Evolutionary conservation across 2,797 vertebrate genomes (phyloP), one percentile per base, ranked within the genome.

Genomic region (Phrynocephalus guinanensis): DNA sequence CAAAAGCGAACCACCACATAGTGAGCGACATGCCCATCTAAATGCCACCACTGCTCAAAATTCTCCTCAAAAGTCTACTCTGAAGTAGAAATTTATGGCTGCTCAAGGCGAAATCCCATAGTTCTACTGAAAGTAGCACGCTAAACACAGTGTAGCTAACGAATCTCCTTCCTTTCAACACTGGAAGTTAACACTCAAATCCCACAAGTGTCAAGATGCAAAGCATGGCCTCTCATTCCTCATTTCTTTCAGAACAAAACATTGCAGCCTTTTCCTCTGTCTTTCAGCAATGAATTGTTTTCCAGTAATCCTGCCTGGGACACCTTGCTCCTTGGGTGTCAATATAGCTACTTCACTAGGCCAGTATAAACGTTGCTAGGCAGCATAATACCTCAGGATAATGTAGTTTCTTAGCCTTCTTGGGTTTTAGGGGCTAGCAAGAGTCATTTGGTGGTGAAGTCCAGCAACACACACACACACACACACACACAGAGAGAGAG

Each of bases 261-360:
- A 9, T 3, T 50, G 44, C 20, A 85, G 78, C 91, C 84, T 91
- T 79, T 33, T 82, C 93, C 91, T 71, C 88, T 24, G 26, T 60
- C 75, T 83, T 67, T 81, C 56, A 28, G 2, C 38, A 38, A 67
- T 75, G 70, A 89, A 83, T 86, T 76, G 24, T 16, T 86, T 93
- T 87, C 5, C 0, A 66, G 85, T 83, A 30, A 67, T 75, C 91
- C 70, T 84, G 67, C 81, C 1, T 18, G 44, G 80, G 88, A 22
- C 26, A 88, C 30, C 33, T 86, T 0, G 0, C 3, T 8, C 33
- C 8, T 82, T 18, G 81, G 85, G 30, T 87, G 86, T 93, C 91
- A 87, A 92, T 79, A 86, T 82, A 84, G 84, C 88, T 94, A 93
- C 91, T 86, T 0, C 0, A 73, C 76, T 81, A 91, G 85, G 89